Conservation (phyloP, 2,888 invertebrate genomes). For the Stenodera caucasica region DNA sequence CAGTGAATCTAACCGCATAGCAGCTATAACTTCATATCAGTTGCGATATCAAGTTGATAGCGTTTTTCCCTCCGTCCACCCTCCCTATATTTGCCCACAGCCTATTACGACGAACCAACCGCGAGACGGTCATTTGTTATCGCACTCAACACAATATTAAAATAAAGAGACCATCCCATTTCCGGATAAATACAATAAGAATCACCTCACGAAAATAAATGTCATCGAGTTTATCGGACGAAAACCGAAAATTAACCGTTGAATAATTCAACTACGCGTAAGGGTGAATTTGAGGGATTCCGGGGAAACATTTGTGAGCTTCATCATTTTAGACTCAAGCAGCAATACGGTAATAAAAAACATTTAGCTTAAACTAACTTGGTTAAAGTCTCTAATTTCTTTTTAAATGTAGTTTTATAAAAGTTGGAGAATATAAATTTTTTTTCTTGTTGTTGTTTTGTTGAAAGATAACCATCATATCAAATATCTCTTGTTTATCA, state of each 20-base stretch:
- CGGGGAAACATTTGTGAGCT: too few relatives aligned
- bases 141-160: not conserved
- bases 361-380: not conserved
- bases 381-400: constrained; percentile 5
- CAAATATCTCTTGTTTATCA: constrained; percentile 1
- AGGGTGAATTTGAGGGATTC: too few relatives aligned
- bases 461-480: constrained; percentile 3
- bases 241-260: not conserved
- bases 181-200: too few relatives aligned
- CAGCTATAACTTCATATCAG: constrained; percentile 53
- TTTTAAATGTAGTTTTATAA: not conserved
- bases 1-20: constrained; percentile 53
- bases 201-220: too few relatives aligned
- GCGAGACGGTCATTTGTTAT: not conserved
- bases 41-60: constrained; percentile 50
- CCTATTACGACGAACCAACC: not conserved
- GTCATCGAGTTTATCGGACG: too few relatives aligned
- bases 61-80: constrained; percentile 36
- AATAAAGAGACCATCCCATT: too few relatives aligned
- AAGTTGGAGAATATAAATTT: not conserved
- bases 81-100: constrained; percentile 1
- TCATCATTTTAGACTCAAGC: too few relatives aligned
- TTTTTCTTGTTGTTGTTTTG: not conserved
- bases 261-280: not conserved
- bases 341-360: not conserved